Base-by-base conservation (phyloP, 1,140 invertebrate species). In the Asbolus verrucosus region DNA sequence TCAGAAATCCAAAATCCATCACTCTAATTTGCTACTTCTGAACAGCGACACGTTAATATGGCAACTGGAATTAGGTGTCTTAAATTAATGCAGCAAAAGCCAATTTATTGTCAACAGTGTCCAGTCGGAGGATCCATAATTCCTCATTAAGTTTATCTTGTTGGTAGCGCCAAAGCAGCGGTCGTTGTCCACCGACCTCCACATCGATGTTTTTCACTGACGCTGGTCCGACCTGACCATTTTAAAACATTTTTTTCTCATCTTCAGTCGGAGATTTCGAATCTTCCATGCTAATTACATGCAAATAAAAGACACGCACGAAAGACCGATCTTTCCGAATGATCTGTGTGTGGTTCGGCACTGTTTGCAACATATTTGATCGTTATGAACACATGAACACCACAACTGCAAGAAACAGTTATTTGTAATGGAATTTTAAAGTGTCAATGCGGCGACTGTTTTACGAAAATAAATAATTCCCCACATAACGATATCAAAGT, bases 91-190 rank as follows among this genome's bases (percentile, higher is more conserved):
- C 16, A 11, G 3, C 39, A 9, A 15, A 6, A 16, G 14, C 14
- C 39, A 16, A 16, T 41, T 41, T 41, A 41, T 41, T 11, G 9
- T 41, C 14, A 41, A 41, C 15, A 46, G n/a, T 8, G 46, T 54
- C 46, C 46, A 54, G 21, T 54, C 19, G 46, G 5, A 16, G 41
- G 9, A 54, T 54, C 24, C 46, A 54, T 54, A 54, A 54, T 14
- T 54, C 21, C 46, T 54, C 46, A 54, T 54, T 54, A 54, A 54
- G 19, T 54, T n/a, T 54, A 54, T 54, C 46, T 54, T 13, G 21
- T 54, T 54, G 46, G 46, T 54, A 54, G 46, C 33, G 33, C 39
- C n/a, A n/a, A n/a, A n/a, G n/a, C n/a, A n/a, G 39, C 46, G 46
- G 46, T 54, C 46, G 46, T 54, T 54, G 46, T 54, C 46, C 46